These are phyloP conservation scores for Takifugu ocellatus DNA, from an alignment of 2,797 vertebrate species.

Conservation along the genomic window DNA sequence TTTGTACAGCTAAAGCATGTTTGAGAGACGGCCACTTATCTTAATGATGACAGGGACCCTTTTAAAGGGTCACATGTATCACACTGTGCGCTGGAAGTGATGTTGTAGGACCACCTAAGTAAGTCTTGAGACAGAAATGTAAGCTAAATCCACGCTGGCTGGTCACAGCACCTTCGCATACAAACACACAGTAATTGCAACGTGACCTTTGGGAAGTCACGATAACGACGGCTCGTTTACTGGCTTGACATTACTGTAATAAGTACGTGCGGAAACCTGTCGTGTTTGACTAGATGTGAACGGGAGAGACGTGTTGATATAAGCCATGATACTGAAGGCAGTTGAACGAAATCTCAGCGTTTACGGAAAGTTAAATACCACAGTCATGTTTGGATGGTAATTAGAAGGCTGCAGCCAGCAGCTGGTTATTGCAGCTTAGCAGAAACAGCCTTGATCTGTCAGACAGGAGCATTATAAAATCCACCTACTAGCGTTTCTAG, in stretches of 20 bases:
- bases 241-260: neutral
- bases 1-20: constrained; percentile 75
- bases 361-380: neutral
- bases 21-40: constrained; percentile 74
- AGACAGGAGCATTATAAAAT: neutral
- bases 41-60: constrained; percentile 77
- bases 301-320: neutral
- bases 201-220: neutral
- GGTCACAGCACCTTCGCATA: neutral
- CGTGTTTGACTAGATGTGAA: neutral
- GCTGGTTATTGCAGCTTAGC: neutral
- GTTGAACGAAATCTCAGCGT: neutral
- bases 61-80: constrained; percentile 73
- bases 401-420: neutral
- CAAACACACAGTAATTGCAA: neutral
- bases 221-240: neutral
- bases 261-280: neutral
- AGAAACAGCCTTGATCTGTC: neutral
- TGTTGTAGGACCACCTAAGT: constrained; percentile 41
- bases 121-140: constrained; percentile 16
- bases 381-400: neutral
- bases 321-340: neutral
- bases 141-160: constrained; percentile 6
- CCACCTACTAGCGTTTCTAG: neutral
- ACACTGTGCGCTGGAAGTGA: constrained; percentile 42